Evolutionary conservation across 2,797 vertebrate species (phyloP).

Genomic region (Dicrostonyx torquatus): DNA sequence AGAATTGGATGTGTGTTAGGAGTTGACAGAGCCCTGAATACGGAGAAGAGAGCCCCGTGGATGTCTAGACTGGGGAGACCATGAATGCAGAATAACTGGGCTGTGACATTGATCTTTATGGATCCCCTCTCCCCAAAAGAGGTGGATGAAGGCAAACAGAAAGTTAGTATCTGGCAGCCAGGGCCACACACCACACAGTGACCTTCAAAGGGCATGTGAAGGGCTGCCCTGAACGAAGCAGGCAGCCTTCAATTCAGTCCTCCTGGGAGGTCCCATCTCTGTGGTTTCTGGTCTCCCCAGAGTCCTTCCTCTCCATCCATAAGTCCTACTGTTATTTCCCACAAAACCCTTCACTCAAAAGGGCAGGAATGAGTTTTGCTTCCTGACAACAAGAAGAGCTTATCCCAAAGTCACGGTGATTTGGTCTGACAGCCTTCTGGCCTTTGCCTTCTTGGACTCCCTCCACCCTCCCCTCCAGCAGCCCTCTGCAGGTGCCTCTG

Average conservation of each 20-base stretch:
- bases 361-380: conserved; percentile 17
- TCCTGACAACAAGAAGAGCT: background rate
- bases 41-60: background rate
- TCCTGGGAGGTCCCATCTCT: background rate
- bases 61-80: background rate
- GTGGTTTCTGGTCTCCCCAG: background rate
- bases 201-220: background rate
- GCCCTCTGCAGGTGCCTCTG: background rate
- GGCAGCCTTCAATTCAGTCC: background rate
- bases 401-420: background rate
- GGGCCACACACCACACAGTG: background rate
- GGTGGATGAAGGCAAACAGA: background rate
- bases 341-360: background rate
- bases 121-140: background rate
- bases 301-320: background rate
- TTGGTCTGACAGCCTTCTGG: background rate
- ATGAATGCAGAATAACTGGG: background rate
- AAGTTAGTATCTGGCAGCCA: rapidly evolving
- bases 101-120: background rate
- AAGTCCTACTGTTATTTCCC: background rate
- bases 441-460: background rate
- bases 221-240: background rate
- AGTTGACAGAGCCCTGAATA: background rate
- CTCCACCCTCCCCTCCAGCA: background rate
- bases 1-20: background rate